Percentiles rank a stretch among this genome's conserved stretches.
phyloP scores from a whole-genome alignment of 2,113 vertebrate species.

The Phaethornis superciliosus region DNA sequence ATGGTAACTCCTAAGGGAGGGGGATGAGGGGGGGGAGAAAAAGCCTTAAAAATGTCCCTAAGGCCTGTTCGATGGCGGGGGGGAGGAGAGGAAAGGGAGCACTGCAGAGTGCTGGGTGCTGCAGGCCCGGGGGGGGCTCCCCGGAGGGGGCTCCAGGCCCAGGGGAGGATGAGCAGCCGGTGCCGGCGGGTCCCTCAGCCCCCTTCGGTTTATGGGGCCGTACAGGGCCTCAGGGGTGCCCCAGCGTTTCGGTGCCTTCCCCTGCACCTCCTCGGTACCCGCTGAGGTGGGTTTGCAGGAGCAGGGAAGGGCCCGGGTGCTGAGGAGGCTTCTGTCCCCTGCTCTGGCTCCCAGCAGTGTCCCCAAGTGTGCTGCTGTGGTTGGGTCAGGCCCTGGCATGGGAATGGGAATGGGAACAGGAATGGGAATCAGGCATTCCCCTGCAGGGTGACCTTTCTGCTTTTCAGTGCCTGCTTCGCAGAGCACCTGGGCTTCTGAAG shows the following conservation, averaged over 20 bases:
- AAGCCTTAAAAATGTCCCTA: neutral
- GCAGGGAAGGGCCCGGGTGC: neutral
- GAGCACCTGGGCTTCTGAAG: neutral
- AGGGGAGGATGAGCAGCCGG: too few relatives aligned
- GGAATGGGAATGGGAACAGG: too few relatives aligned
- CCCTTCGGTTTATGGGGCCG: too few relatives aligned
- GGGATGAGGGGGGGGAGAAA: too few relatives aligned
- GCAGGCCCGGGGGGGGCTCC: neutral
- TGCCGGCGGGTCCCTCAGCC: neutral
- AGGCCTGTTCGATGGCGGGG: neutral
- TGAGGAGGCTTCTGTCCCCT: too few relatives aligned
- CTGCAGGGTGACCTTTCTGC: neutral
- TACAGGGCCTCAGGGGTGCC: neutral
- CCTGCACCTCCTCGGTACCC: fast-evolving
- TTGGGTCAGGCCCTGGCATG: neutral
- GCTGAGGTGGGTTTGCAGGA: neutral
- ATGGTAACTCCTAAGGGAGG: neutral
- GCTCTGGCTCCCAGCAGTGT: neutral
- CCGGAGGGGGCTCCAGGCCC: too few relatives aligned
- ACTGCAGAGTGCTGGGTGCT: neutral
- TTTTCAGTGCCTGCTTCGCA: neutral
- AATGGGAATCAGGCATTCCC: neutral
- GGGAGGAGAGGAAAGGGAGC: neutral
- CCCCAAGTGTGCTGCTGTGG: too few relatives aligned
- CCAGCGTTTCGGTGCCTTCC: neutral